These are phyloP conservation scores for Hipparchia sbordonii DNA, from an alignment of 2,888 invertebrate species.

Conservation along the genomic window DNA sequence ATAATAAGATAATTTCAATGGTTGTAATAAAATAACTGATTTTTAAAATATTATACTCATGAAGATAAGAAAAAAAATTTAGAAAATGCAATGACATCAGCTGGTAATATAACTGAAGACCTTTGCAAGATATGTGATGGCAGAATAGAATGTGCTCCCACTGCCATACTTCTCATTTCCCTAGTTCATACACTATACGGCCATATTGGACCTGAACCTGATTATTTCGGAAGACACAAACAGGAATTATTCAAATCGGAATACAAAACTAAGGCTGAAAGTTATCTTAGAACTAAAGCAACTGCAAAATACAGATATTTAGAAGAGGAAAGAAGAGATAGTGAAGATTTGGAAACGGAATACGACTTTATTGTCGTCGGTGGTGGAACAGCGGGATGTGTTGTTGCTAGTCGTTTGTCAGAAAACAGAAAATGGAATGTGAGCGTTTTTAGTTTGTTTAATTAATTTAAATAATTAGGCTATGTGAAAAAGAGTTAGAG, in stretches of 20 bases:
- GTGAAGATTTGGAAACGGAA: constrained; percentile 42
- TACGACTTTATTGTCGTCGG: constrained; percentile 74
- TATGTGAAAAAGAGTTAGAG: no score
- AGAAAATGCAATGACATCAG: constrained; percentile 69
- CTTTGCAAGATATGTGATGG: constrained; percentile 76
- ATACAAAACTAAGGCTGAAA: constrained; percentile 28
- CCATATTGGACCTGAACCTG: constrained; percentile 64
- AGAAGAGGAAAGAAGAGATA: constrained; percentile 36
- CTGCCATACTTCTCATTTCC: constrained; percentile 72
- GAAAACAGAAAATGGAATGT: constrained; percentile 76
- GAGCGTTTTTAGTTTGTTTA: not conserved
- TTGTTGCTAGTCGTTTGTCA: constrained; percentile 70
- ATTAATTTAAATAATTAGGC: no score
- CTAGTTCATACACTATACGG: constrained; percentile 73
- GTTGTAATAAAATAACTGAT: not conserved
- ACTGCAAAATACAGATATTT: constrained; percentile 32
- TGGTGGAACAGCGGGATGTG: constrained; percentile 75
- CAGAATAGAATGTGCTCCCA: constrained; percentile 73
- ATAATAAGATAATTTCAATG: not conserved
- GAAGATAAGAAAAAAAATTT: constrained; percentile 28
- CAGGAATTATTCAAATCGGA: constrained; percentile 35
- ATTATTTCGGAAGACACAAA: constrained; percentile 62
- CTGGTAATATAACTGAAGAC: constrained; percentile 65
- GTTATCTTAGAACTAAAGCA: constrained; percentile 21
- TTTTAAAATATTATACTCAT: constrained; percentile 7